Base-by-base conservation (phyloP, 2,888 invertebrate genomes). In the Entomobrya proxima region DNA sequence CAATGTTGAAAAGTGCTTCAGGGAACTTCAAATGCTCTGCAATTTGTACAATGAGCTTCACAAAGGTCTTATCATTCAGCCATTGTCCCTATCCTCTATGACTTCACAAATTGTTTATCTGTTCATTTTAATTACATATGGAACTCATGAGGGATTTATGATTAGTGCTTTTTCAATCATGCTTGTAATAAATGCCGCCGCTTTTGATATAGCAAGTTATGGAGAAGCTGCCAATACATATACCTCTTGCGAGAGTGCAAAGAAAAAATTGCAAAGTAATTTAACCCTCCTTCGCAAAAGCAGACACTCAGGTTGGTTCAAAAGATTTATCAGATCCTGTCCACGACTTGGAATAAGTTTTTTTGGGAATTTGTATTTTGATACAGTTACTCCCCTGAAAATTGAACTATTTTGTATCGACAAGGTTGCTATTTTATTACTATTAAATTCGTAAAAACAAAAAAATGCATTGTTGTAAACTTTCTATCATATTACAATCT, bases 331-430 rank as follows among this genome's bases (percentile, higher is more conserved):
- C 11, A 24, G 18, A 27, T 72, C 72, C 15, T 72, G 72, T 47
- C 72, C 40, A 4, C 21, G n/a, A 13, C 9, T 47, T 2, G 72
- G 72, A 0, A 72, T 72, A 1, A 11, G 18, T 4, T 47, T 72
- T 35, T 44, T 72, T n/a, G n/a, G 24, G 7, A 55, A 47, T 18
- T 40, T n/a, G 13, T 47, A 27, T n/a, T 40, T 72, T 27, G 27
- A 27, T 3, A 44, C 13, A 27, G 13, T 72, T 24, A 72, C 72
- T 4, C 47, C 72, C 13, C 30, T 72, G 9, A 44, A 47, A 13
- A 40, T 72, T 44, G 44, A 72, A 44, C 44, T 24, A 3, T 72
- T 47, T 72, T 72, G 72, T n/a, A 15, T 72, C 18, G 72, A 72
- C 30, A 72, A 72, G 11, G 27, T 47, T 3, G 72, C 18, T 7